Evolutionary conservation across 1,140 invertebrate species (phyloP), one percentile per base, ranked within the genome.

Genomic region (Apis cerana): DNA sequence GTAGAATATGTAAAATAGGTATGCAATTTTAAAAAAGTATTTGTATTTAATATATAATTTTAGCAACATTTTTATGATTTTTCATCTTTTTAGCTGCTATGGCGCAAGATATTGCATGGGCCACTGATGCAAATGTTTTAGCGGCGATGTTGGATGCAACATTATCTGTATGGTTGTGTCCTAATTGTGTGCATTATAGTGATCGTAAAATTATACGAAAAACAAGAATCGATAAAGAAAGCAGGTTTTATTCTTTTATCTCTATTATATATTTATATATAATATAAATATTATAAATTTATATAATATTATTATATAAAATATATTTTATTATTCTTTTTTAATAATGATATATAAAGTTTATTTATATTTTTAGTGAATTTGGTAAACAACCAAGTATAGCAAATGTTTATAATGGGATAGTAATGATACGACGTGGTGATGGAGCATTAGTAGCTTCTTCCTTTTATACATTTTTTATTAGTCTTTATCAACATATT

Each of bases 91-190:
- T 80, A 97, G 97, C 96, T 84, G 95, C 95, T 33, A 97, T 98
- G 95, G 96, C 98, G 4, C 96, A 97, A 56, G 96, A 96, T 21
- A 95, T 98, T 65, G 94, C 94, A 83, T 99, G 98, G 97, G 97
- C 98, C 88, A 96, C 96, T 75, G 96, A 96, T 79, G 95, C 96
- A 4, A 98, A 98, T 92, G 97, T 98, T 90, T 93, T 99, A 81
- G 97, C 97, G 48, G 97, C 97, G 2, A 96, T 99, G 80, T 95
- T 98, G 85, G 98, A 99, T 87, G 95, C 96, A 1, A 96, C 96
- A 87, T 94, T 99, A 33, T 96, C 96, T 33, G 96, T 99, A n/a
- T 99, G 97, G 97, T 96, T 97, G 84, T 98, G 97, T 91, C 98
- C 98, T 0, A 94, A 91, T 82, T 94, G 93, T 61, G 92, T 94